A percentile compares a stretch with the other conserved stretches of the same genome.
phyloP scores from a whole-genome alignment of 2,113 vertebrate species.

The Chloropsis cyanopogon region DNA sequence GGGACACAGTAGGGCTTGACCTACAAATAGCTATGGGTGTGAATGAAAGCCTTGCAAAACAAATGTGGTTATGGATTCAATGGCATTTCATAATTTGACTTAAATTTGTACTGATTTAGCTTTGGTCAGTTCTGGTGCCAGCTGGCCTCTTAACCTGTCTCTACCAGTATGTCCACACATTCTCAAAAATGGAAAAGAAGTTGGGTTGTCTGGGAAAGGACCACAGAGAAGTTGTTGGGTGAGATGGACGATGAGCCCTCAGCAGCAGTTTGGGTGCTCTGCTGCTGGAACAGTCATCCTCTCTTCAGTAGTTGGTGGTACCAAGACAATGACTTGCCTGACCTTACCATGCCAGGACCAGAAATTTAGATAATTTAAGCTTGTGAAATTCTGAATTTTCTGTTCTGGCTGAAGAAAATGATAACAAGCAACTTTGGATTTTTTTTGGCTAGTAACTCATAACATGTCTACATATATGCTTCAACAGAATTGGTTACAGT shows the following conservation, averaged over 20 bases:
- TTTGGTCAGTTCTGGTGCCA: neutral
- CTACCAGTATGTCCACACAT: neutral
- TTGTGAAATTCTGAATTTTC: neutral
- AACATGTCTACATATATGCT: rapidly evolving
- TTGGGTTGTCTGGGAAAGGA: neutral
- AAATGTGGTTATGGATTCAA: neutral
- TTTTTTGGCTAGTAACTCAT: neutral
- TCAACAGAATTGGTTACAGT: neutral
- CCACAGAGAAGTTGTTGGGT: neutral
- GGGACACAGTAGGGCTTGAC: neutral
- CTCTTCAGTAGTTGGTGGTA: neutral
- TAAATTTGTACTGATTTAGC: neutral
- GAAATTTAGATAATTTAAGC: neutral
- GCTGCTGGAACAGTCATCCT: neutral
- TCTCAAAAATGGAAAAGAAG: neutral
- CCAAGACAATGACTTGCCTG: neutral
- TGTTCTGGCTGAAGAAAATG: neutral
- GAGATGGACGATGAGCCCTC: neutral
- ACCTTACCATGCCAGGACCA: neutral
- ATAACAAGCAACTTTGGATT: neutral
- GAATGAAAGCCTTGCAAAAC: neutral
- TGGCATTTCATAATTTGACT: neutral
- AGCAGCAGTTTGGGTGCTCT: neutral
- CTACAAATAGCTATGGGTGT: neutral
- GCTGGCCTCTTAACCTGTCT: neutral